Conservation (phyloP, 1,140 invertebrate genomes). For the Apis florea region DNA sequence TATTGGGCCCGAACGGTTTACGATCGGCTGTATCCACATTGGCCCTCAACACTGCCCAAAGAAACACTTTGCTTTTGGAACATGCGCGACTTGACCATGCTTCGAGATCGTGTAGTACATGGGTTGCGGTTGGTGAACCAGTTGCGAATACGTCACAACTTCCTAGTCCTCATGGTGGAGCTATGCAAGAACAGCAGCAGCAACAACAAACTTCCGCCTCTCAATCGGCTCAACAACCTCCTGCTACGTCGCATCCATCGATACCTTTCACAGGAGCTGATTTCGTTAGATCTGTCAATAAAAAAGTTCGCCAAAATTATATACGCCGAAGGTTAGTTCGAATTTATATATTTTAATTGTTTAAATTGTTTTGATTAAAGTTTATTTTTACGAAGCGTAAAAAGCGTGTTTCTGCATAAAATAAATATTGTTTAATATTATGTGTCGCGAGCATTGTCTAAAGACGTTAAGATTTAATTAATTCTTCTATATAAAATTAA, state of each 20-base stretch:
- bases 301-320: slow-evolving; percentile 85
- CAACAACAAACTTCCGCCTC: slow-evolving; percentile 41
- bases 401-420: no score
- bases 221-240: slow-evolving; percentile 72
- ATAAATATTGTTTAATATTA: no score
- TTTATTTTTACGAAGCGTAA: no score
- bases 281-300: slow-evolving; percentile 89
- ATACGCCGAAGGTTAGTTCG: slow-evolving; percentile 72
- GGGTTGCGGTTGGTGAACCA: slow-evolving; percentile 89
- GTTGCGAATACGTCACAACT: slow-evolving; percentile 86
- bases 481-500: not conserved
- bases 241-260: slow-evolving; percentile 79
- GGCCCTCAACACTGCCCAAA: slow-evolving; percentile 84
- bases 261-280: slow-evolving; percentile 86
- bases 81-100: slow-evolving; percentile 84
- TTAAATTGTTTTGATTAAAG: not conserved
- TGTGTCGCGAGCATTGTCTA: no score
- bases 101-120: slow-evolving; percentile 91
- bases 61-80: slow-evolving; percentile 82
- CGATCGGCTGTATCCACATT: slow-evolving; percentile 85
- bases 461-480: not conserved
- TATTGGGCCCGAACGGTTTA: slow-evolving; percentile 62
- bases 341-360: not conserved
- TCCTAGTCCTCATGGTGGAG: slow-evolving; percentile 86
- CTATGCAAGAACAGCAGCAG: slow-evolving; percentile 72